Evolutionary conservation across 1,140 invertebrate genomes (phyloP), one percentile per base, ranked within the genome.

Genomic region (Stenopsyche tienmushanensis): DNA sequence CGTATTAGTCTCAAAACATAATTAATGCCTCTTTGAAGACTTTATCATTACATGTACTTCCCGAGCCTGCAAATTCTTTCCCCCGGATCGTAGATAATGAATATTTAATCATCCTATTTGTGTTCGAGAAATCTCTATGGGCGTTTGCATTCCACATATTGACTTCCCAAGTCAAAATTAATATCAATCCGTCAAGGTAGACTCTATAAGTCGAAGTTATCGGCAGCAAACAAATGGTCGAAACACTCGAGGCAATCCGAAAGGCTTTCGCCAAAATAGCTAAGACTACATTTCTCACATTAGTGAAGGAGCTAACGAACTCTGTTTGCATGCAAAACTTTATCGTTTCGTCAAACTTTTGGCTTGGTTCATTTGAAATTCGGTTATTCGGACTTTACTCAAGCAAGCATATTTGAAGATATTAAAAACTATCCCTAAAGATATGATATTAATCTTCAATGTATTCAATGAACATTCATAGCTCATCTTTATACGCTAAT

Each of bases 1-100:
- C 45, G 45, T 49, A 44, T 2, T 54, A 25, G n/a, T 25, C 39
- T 29, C 39, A 9, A 17, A 49, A 49, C 18, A 25, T 54, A 54
- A 54, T 54, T 54, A 54, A 25, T 25, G 26, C 23, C 21, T 25
- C 24, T 54, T 54, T 54, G 52, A 54, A 54, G 52, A 29, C 52
- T 34, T 54, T 54, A 54, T 54, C 52, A 34, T 54, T 29, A 34
- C 24, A 18, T 17, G 20, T 17, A 2, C 52, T 25, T 21, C 20
- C 9, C 9, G 39, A 15, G 3, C 52, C 52, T 29, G 20, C n/a
- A n/a, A n/a, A n/a, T n/a, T n/a, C n/a, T n/a, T n/a, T n/a, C n/a
- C n/a, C n/a, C n/a, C n/a, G n/a, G n/a, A n/a, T n/a, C n/a, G n/a
- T n/a, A n/a, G n/a, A n/a, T n/a, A n/a, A n/a, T n/a, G n/a, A n/a